A percentile compares a stretch with the other conserved stretches of the same genome.
Evolutionary conservation across 2,113 vertebrate genomes (phyloP).

Genomic region (Halichoeres trimaculatus): DNA sequence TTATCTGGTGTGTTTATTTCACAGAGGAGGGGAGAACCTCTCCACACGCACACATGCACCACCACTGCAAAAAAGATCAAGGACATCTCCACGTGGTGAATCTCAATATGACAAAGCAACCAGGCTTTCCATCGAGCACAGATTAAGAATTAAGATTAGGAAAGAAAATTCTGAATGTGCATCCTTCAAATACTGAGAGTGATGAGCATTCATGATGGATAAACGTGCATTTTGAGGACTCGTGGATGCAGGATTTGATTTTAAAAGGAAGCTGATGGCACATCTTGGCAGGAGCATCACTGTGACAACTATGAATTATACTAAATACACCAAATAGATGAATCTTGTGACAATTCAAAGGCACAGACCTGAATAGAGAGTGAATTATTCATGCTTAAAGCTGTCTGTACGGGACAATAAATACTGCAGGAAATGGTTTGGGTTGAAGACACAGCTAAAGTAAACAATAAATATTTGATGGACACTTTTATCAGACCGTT

Average conservation of each 20-base stretch:
- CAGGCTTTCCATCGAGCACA: slow-evolving; percentile 41
- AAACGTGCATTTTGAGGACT: slow-evolving; percentile 24
- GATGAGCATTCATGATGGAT: slow-evolving; percentile 37
- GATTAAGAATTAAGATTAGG: slow-evolving; percentile 40
- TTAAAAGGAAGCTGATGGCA: slow-evolving; percentile 26
- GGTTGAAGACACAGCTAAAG: neutral
- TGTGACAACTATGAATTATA: slow-evolving; percentile 11
- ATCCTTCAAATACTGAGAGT: slow-evolving; percentile 38
- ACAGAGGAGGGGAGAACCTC: slow-evolving; percentile 32
- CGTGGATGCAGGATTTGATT: slow-evolving; percentile 13
- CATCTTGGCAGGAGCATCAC: slow-evolving; percentile 5
- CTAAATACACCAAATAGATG: neutral
- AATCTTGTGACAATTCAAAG: slow-evolving; percentile 9
- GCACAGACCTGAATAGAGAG: neutral
- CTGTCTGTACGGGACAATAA: too few species aligned
- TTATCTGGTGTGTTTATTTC: slow-evolving; percentile 68
- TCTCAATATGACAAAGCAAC: slow-evolving; percentile 33
- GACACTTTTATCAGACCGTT: neutral
- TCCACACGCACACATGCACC: slow-evolving; percentile 7
- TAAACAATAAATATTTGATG: neutral
- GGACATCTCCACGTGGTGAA: slow-evolving; percentile 53
- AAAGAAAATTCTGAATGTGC: neutral
- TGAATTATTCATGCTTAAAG: neutral
- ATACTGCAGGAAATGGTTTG: neutral
- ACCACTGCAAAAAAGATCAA: slow-evolving; percentile 69